Percentiles rank a stretch among this genome's conserved stretches.
Evolutionary conservation across 2,113 vertebrate species (phyloP).

Genomic region (Oncorhynchus tshawytscha): DNA sequence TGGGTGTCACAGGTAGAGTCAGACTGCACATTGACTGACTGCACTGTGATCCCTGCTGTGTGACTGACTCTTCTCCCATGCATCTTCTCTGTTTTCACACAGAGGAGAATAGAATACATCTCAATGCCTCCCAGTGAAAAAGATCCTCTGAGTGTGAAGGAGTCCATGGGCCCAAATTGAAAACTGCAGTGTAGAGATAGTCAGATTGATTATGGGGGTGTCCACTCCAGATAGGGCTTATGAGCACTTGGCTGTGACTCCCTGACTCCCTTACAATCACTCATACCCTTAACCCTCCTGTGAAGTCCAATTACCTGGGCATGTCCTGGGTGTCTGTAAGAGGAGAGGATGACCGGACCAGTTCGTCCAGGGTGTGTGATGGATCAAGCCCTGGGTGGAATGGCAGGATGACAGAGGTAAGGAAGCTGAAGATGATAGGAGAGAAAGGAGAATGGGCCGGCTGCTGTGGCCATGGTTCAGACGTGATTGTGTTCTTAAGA

Average conservation of each 20-base stretch:
- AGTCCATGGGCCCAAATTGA: no score
- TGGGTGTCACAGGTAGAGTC: conserved; percentile 11
- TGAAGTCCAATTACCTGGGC: conserved; percentile 45
- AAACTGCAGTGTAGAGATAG: no score
- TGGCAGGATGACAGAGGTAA: conserved; percentile 58
- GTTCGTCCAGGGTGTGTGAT: conserved; percentile 31
- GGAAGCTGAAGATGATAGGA: conserved; percentile 12
- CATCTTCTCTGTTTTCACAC: no score
- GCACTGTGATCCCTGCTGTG: neutral
- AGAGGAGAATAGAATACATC: no score
- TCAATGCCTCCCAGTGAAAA: no score
- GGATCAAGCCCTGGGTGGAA: conserved; percentile 58
- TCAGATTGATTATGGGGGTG: no score
- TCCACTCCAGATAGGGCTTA: no score
- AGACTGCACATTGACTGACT: neutral
- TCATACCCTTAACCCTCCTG: conserved; percentile 34
- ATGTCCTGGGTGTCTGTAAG: conserved; percentile 18
- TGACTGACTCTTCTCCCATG: neutral
- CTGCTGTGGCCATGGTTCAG: conserved; percentile 29
- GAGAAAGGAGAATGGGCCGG: conserved; percentile 41
- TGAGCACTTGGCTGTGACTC: neutral
- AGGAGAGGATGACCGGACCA: no score
- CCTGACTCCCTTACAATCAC: conserved; percentile 40
- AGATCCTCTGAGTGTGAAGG: no score
- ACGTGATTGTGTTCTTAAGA: conserved; percentile 29